Conservation (phyloP, 2,797 vertebrate species). For the Falco rusticolus region DNA sequence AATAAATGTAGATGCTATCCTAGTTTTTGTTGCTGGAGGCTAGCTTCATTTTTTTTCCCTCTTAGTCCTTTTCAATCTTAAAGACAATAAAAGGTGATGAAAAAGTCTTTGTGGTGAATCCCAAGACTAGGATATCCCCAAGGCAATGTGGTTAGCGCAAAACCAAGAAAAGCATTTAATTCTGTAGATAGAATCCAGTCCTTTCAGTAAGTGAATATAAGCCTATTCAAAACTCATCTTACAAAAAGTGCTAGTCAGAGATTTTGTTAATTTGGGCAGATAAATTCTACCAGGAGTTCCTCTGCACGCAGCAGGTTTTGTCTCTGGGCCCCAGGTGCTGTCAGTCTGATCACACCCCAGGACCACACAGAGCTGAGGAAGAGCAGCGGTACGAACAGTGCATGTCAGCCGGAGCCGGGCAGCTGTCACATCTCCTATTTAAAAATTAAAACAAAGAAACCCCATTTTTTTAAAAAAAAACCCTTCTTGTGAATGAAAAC, state of each 20-base stretch:
- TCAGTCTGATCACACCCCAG: background rate
- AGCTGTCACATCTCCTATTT: too few relatives aligned
- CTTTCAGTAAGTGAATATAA: background rate
- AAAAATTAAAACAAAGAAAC: too few relatives aligned
- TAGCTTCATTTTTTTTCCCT: background rate
- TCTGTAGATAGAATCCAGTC: background rate
- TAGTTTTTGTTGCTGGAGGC: background rate
- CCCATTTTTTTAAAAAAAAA: too few relatives aligned
- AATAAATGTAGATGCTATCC: background rate
- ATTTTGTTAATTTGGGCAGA: background rate
- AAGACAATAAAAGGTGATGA: slow-evolving; percentile 32
- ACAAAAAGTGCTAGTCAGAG: background rate
- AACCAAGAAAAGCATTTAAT: slow-evolving; percentile 9
- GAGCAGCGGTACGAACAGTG: background rate
- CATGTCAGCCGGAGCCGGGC: too few relatives aligned
- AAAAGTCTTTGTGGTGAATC: slow-evolving; percentile 31
- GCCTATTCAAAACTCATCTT: background rate
- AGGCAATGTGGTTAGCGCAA: slow-evolving; percentile 5
- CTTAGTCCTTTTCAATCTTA: background rate
- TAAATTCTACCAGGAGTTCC: background rate
- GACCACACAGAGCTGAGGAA: background rate
- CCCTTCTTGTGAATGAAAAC: background rate
- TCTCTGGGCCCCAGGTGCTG: background rate
- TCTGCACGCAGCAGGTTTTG: background rate
- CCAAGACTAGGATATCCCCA: background rate